Conservation (phyloP, 2,888 invertebrate species). For the Junonia oenone region DNA sequence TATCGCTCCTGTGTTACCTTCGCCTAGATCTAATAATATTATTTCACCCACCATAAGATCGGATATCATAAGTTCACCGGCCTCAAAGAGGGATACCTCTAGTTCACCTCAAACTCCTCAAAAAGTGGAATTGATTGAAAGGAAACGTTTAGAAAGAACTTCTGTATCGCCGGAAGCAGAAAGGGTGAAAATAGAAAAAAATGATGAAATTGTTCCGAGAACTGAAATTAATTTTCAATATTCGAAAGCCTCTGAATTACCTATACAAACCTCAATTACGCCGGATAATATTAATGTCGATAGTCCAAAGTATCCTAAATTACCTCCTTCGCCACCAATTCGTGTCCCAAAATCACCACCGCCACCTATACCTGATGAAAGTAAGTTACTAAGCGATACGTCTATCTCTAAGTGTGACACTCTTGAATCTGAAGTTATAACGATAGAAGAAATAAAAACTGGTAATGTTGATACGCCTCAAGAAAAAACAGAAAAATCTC, state of each 20-base stretch:
- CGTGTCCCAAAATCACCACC: conserved; percentile 56
- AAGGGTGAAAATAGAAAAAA: conserved; percentile 23
- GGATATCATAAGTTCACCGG: conserved; percentile 46
- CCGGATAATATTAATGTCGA: conserved; percentile 9
- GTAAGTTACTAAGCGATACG: conserved; percentile 29
- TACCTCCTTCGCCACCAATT: conserved; percentile 31
- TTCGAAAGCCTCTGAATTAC: conserved; percentile 44
- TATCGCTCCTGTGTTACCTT: conserved; percentile 49
- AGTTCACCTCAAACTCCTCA: conserved; percentile 43
- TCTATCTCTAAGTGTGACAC: conserved; percentile 17
- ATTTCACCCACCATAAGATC: conserved; percentile 47
- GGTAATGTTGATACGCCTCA: conserved; percentile 25
- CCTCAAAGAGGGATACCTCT: conserved; percentile 46
- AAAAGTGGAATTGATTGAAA: conserved; percentile 39
- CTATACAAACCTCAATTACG: conserved; percentile 14
- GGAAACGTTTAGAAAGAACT: conserved; percentile 41
- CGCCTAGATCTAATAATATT: conserved; percentile 46
- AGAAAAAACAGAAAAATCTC: conserved; percentile 27
- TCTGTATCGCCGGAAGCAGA: conserved; percentile 49
- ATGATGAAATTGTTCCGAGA: conserved; percentile 24
- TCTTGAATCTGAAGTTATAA: conserved; percentile 21
- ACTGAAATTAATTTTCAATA: conserved; percentile 25
- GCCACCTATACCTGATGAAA: conserved; percentile 43
- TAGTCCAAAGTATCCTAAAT: conserved; percentile 27
- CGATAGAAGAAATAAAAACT: conserved; percentile 20